phyloP scores from a whole-genome alignment of 1,140 invertebrate genomes.

The Sesamia nonagrioides region DNA sequence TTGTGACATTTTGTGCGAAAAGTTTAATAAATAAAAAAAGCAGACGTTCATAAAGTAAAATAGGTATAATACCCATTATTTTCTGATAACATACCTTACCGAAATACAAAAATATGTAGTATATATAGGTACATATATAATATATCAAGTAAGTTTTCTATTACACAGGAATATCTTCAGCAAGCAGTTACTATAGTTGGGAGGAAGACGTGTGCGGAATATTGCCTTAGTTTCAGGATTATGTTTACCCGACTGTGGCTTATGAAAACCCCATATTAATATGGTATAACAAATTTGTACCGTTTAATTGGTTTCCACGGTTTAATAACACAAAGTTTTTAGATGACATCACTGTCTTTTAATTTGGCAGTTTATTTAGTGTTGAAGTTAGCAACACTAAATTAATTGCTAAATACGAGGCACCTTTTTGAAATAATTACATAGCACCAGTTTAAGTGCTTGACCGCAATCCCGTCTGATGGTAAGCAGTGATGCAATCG shows the following conservation, averaged over 20 bases:
- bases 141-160: slow-evolving; percentile 37
- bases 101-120: slow-evolving; percentile 22
- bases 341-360: not conserved
- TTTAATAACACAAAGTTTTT: slow-evolving; percentile 23
- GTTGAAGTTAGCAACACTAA: not conserved
- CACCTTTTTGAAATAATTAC: too few species aligned
- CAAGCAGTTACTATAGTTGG: slow-evolving; percentile 42
- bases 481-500: too few species aligned
- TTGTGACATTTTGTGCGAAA: too few species aligned
- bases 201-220: slow-evolving; percentile 39
- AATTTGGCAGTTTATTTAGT: not conserved
- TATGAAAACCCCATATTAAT: slow-evolving; percentile 47
- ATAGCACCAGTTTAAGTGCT: too few species aligned
- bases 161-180: slow-evolving; percentile 40
- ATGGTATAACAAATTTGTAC: slow-evolving; percentile 36
- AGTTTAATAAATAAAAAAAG: too few species aligned
- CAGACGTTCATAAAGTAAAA: too few species aligned
- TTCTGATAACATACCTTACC: not conserved
- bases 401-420: too few species aligned
- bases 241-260: slow-evolving; percentile 39
- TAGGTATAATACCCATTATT: not conserved
- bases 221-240: slow-evolving; percentile 48
- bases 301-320: slow-evolving; percentile 43
- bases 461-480: too few species aligned
- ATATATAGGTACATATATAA: too few species aligned